Conservation (phyloP, 2,888 invertebrate genomes). For the Notodonta dromedarius region DNA sequence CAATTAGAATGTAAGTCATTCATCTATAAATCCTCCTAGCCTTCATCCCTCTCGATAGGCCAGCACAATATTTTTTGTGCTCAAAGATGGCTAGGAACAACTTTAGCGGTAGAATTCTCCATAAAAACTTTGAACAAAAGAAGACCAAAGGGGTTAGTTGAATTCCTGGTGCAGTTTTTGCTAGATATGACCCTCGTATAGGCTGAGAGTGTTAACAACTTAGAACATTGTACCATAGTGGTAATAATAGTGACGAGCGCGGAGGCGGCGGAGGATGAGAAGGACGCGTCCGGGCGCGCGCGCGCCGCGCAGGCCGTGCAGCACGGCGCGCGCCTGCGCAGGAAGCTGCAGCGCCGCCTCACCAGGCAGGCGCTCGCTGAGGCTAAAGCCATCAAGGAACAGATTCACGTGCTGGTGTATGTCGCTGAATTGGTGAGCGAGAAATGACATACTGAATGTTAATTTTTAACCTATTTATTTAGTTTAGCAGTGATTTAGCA, state of each 20-base stretch:
- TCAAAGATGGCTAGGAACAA: too few species aligned
- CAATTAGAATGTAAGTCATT: too few species aligned
- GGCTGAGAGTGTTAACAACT: slow-evolving; percentile 6
- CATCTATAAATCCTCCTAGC: too few species aligned
- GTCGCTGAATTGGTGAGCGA: slow-evolving; percentile 89
- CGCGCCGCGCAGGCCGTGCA: slow-evolving; percentile 90
- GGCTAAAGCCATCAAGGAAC: slow-evolving; percentile 91
- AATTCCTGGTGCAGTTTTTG: neutral
- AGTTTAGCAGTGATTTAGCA: too few species aligned
- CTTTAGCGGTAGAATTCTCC: too few species aligned
- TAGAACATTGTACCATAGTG: slow-evolving; percentile 55
- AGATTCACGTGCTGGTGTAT: slow-evolving; percentile 90
- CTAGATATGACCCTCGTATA: neutral
- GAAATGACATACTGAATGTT: too few species aligned
- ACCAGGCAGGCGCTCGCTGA: slow-evolving; percentile 91
- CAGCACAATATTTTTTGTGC: too few species aligned
- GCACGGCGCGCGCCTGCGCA: slow-evolving; percentile 90
- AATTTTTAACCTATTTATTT: too few species aligned
- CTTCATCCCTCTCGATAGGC: too few species aligned
- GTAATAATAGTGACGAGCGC: slow-evolving; percentile 76
- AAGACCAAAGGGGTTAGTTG: too few species aligned
- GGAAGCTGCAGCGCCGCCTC: slow-evolving; percentile 90
- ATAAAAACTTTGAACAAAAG: too few species aligned
- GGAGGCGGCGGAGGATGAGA: slow-evolving; percentile 51
- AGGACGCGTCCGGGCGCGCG: slow-evolving; percentile 69